Evolutionary conservation across 2,797 vertebrate genomes (phyloP).

Genomic region (Hypotaenidia philippensis): DNA sequence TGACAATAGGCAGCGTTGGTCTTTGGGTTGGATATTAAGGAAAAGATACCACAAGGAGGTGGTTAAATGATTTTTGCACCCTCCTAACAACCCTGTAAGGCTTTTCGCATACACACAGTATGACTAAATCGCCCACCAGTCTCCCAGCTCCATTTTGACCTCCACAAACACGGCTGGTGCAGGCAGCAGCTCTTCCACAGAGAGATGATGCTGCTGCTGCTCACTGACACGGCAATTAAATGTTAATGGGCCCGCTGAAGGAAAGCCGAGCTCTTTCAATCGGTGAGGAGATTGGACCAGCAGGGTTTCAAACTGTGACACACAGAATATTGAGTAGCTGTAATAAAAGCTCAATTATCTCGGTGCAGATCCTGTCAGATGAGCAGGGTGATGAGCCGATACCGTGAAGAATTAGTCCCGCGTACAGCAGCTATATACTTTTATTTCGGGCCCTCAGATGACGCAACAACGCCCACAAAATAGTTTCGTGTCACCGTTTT

Average conservation of each 20-base stretch:
- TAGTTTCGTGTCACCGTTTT: rapidly evolving
- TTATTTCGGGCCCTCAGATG: background rate
- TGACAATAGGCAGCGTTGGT: rapidly evolving
- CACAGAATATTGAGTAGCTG: rapidly evolving
- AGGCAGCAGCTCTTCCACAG: background rate
- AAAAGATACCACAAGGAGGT: rapidly evolving
- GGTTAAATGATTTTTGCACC: background rate
- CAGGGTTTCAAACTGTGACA: background rate
- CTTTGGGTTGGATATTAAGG: background rate
- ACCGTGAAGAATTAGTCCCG: rapidly evolving
- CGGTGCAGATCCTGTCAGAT: rapidly evolving
- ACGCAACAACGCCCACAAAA: background rate
- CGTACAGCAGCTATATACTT: rapidly evolving
- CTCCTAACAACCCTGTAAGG: background rate
- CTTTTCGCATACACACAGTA: background rate
- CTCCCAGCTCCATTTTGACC: background rate
- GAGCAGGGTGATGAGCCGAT: rapidly evolving
- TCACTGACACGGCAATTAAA: background rate
- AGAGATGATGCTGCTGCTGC: background rate
- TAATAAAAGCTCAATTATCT: rapidly evolving
- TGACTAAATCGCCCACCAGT: too few relatives aligned
- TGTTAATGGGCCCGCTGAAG: background rate
- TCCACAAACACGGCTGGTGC: rapidly evolving
- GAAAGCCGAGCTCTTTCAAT: background rate
- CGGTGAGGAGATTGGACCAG: background rate